Base-by-base conservation (phyloP, 1,140 invertebrate genomes). In the Batillaria attramentaria region DNA sequence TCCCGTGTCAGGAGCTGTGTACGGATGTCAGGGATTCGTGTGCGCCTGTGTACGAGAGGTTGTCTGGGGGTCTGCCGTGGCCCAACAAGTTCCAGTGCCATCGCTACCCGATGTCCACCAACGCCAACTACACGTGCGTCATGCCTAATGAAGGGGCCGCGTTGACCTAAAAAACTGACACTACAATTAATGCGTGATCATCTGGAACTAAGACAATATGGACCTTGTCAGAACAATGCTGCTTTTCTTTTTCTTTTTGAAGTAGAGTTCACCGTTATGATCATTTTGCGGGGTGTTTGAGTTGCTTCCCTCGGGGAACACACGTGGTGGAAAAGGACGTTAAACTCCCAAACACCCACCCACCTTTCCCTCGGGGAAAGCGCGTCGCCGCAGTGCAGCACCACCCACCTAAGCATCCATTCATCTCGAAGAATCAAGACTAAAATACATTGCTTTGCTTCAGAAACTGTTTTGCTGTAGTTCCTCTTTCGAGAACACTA, bases 1-100 rank as follows among this genome's bases (percentile, higher is more conserved):
- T 85, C 13, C 86, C 86, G 16, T 87, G 86, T 46, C 66, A 77
- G 31, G 84, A 87, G 77, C 39, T 84, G 2, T 87, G 86, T 62
- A 70, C 82, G 4, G 79, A 80, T 31, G 82, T 86, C 0, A 46
- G 77, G 28, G 41, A n/a, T n/a, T n/a, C n/a, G n/a, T 86, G 85
- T 70, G 78, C 76, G 62, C 18, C 41, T 1, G 20, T 18, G 8
- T 85, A 85, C 72, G 28, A 18, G 16, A 50, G 72, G n/a, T 62
- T 84, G 41, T 81, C 81, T 57, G 57, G 80, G 20, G 80, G 79
- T 18, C 75, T 87, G 0, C 80, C 73, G 6, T 87, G 86, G 86
- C 86, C 86, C 33, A 77, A 76, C 28, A 87, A 87, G 72, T 78
- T 87, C n/a, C 86, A 87, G 60, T 87, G 86, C 68, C 86, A 87